Conservation (phyloP, 2,797 vertebrate species). For the Calcarius lapponicus region DNA sequence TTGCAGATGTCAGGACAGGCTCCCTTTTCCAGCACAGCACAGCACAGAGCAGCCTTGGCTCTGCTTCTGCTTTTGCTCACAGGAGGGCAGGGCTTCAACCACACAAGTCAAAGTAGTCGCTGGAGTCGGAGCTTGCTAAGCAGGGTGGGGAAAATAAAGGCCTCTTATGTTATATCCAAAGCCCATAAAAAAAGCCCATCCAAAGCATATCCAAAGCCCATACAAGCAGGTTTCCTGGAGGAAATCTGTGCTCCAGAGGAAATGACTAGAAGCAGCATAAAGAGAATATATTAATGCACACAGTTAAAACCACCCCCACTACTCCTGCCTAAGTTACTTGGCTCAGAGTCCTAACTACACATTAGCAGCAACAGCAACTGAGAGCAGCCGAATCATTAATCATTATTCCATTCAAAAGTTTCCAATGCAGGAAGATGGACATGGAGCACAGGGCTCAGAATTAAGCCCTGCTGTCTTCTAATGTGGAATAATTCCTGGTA, state of each 20-base stretch:
- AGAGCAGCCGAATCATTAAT: neutral
- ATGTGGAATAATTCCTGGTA: neutral
- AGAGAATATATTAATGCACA: neutral
- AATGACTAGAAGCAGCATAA: neutral
- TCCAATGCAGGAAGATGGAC: neutral
- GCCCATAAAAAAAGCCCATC: neutral
- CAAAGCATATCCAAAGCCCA: neutral
- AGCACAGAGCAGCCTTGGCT: neutral
- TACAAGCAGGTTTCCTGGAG: neutral
- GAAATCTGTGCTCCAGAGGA: conserved; percentile 39
- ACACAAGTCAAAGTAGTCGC: neutral
- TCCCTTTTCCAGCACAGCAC: neutral
- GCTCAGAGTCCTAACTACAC: neutral
- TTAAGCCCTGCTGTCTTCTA: neutral
- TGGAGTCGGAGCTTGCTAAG: neutral
- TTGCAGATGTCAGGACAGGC: neutral
- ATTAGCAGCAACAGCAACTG: neutral
- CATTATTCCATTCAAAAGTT: neutral
- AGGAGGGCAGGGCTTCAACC: neutral
- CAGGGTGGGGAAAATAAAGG: neutral
- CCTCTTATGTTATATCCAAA: neutral
- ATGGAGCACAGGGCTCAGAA: neutral
- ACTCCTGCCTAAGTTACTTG: neutral
- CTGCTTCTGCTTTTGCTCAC: neutral
- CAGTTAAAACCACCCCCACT: neutral